Percentiles rank a stretch among this genome's conserved stretches.
These are phyloP conservation scores for Caenorhabditis latens DNA, from an alignment of 1,140 invertebrate genomes.

Conservation along the genomic window DNA sequence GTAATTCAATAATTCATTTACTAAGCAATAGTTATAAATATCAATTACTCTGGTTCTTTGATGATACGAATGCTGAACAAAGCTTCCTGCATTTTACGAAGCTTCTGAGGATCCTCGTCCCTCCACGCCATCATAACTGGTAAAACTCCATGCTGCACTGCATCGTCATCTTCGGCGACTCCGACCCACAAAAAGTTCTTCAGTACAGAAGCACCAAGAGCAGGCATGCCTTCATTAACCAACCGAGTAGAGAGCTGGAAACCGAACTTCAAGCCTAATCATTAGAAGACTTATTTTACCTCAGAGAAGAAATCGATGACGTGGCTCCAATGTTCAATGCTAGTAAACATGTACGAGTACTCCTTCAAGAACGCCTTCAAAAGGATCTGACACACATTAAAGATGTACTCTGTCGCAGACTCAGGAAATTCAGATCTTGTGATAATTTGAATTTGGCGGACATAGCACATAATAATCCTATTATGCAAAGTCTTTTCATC, in stretches of 20 bases:
- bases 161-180: constrained; percentile 36
- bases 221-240: background rate
- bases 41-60: background rate
- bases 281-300: background rate
- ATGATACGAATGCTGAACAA: constrained; percentile 7
- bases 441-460: constrained; percentile 27
- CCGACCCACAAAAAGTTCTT: constrained; percentile 9
- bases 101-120: background rate
- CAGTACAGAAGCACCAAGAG: background rate
- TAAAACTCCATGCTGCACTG: constrained; percentile 1
- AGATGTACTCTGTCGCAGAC: background rate
- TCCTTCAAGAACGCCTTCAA: constrained; percentile 32
- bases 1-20: background rate
- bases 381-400: constrained; percentile 21
- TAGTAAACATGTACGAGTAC: constrained; percentile 17
- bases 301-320: constrained; percentile 24
- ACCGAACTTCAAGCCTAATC: background rate
- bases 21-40: background rate
- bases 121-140: background rate
- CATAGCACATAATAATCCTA: constrained; percentile 11
- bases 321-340: constrained; percentile 17
- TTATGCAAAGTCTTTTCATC: constrained; percentile 28
- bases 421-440: background rate
- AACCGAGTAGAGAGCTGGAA: constrained; percentile 5
- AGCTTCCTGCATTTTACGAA: constrained; percentile 13